These are phyloP conservation scores for Neodiprion virginianus DNA, from an alignment of 1,140 invertebrate genomes.

Conservation along the genomic window DNA sequence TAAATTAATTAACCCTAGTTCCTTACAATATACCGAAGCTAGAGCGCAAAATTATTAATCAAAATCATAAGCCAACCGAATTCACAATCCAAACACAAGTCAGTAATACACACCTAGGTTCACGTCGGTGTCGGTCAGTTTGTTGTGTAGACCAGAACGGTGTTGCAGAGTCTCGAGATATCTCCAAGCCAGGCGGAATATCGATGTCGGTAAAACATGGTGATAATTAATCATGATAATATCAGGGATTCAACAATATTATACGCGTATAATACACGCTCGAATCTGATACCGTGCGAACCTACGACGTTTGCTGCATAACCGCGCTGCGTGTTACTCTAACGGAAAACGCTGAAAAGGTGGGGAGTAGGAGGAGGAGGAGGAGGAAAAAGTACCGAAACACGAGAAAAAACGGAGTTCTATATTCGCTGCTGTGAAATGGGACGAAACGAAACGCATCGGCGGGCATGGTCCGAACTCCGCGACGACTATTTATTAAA, in stretches of 20 bases:
- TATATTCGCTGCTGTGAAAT: background rate
- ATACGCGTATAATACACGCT: conserved; percentile 18
- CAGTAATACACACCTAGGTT: too few relatives aligned
- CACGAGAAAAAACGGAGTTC: background rate
- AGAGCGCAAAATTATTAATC: too few relatives aligned
- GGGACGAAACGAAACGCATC: too few relatives aligned
- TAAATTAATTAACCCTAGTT: too few relatives aligned
- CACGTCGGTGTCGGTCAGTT: too few relatives aligned
- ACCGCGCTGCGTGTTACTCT: too few relatives aligned
- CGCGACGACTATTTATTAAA: conserved; percentile 17
- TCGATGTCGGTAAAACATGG: conserved; percentile 11
- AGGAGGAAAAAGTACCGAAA: too few relatives aligned
- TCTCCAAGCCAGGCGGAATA: background rate
- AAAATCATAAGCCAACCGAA: too few relatives aligned
- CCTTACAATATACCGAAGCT: too few relatives aligned
- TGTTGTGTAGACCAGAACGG: too few relatives aligned
- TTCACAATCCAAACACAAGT: too few relatives aligned
- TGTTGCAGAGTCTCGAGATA: too few relatives aligned
- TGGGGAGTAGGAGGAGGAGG: background rate
- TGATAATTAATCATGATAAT: conserved; percentile 25
- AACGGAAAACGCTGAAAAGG: background rate
- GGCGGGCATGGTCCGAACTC: background rate
- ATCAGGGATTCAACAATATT: conserved; percentile 29
- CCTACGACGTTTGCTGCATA: background rate
- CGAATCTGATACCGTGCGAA: background rate